Percentiles rank a stretch among this genome's conserved stretches.
Conservation (phyloP, 2,888 invertebrate species). For the Amphipyra berbera region DNA sequence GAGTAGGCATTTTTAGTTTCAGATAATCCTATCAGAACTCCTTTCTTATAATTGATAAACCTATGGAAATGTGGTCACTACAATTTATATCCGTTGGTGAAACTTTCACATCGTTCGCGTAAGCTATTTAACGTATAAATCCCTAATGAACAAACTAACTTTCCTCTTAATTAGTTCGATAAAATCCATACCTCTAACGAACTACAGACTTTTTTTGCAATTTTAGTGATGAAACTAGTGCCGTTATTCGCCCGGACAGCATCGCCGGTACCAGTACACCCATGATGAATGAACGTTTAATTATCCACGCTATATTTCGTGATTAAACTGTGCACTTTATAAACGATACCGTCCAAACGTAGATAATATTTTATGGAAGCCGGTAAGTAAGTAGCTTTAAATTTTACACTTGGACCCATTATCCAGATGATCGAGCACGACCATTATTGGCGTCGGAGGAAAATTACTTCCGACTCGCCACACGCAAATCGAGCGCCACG, state of each 20-base stretch:
- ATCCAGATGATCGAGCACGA: conserved; percentile 65
- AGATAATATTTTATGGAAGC: conserved; percentile 48
- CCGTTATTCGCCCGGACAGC: conserved; percentile 29
- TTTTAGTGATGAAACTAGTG: conserved; percentile 35
- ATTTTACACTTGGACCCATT: conserved; percentile 71
- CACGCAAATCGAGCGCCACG: conserved; percentile 69
- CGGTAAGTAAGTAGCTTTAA: conserved; percentile 63
- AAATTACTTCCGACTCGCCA: conserved; percentile 77
- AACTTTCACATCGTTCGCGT: conserved; percentile 1
- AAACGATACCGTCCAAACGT: conserved; percentile 51
- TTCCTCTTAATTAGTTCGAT: conserved; percentile 7
- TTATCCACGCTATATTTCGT: conserved; percentile 49
- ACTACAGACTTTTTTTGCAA: conserved; percentile 12
- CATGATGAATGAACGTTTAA: conserved; percentile 53
- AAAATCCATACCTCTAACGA: conserved; percentile 4
- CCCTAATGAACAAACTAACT: background rate
- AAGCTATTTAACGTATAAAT: background rate
- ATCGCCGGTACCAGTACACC: conserved; percentile 21
- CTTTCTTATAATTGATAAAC: too few species aligned
- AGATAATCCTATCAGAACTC: too few species aligned
- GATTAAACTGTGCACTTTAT: conserved; percentile 56
- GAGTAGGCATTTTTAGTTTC: too few species aligned
- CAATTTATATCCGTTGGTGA: too few species aligned
- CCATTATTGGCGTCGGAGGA: conserved; percentile 72
- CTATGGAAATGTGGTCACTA: too few species aligned